Evolutionary conservation across 2,797 vertebrate genomes (phyloP), one percentile per base, ranked within the genome.

Genomic region (Pteronotus mesoamericanus): DNA sequence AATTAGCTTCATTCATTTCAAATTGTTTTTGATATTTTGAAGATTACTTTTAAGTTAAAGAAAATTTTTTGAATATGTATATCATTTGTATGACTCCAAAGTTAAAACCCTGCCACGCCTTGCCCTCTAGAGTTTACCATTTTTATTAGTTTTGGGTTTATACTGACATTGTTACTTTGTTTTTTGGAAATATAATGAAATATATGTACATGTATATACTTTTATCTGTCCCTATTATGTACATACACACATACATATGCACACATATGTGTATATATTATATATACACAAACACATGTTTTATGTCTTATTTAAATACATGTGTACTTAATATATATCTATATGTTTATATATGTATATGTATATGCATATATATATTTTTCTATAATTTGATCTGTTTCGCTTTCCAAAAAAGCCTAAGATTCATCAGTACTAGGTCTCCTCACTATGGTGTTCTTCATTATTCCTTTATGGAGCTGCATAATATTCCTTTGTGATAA

Each of bases 81-180:
- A n/a, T 87, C 9, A 69, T 59, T 92, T 84, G 9, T 86, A 42
- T 69, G 14, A 75, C 69, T 92, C 68, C 59, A 92, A 92, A 93
- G 79, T 72, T 32, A 91, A 89, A 71, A 3, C 22, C 26, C 51
- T 57, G 48, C n/a, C 14, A 74, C 2, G n/a, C 0, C 19, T 39
- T 9, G 8, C 0, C 37, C 15, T 77, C 48, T 53, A 79, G 29
- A 51, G 8, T 5, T 57, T 75, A 72, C 14, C 9, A 7, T 78
- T 90, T 34, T 91, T 77, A 87, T 80, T 71, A 96, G 24, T 39
- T 90, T 90, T 75, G 79, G 37, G 29, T 55, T 94, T 96, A 64
- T 34, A 24, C 22, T 79, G 21, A n/a, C 57, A 44, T 19, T 55
- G 37, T 74, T 95, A 68, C 44, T 48, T 88, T n/a, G n/a, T 79